Evolutionary conservation across 2,888 invertebrate genomes (phyloP), one percentile per base, ranked within the genome.

Genomic region (Melieria omissa): DNA sequence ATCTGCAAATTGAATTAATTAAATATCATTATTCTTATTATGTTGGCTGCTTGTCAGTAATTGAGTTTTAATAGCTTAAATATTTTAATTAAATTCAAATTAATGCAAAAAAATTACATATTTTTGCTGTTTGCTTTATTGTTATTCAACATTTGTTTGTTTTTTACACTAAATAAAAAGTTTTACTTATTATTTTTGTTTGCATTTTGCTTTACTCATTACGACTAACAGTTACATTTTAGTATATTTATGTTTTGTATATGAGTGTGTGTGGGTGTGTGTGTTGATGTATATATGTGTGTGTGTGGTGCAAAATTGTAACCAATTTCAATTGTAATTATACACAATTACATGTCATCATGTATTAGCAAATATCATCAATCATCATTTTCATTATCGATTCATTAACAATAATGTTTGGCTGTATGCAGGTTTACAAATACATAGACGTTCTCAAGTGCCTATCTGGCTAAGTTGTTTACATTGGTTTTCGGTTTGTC

Each of bases 171-270:
- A 64, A 16, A 12, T 57, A 65, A 65, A 73, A 76, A 75, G 75
- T 75, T 73, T 75, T 74, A 74, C 73, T 75, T 74, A 77, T 72
- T 75, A 74, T 69, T 74, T 70, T 74, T 70, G 73, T 71, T 75
- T 44, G 42, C 44, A 57, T 46, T 57, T 46, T 55, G 46, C 7
- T 54, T 12, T n/a, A 46, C 45, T 29, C 45, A n/a, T 14, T 41
- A 29, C 29, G 29, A 29, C 29, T 29, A 29, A 29, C 29, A 29
- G 29, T 29, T 29, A 29, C 29, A 29, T 29, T 29, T 29, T 41
- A n/a, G 52, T 29, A 5, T 65, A 52, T 55, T 29, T 29, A 29
- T 29, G 29, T 29, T 29, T 29, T 29, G 9, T 55, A 6, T 65
- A 6, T 57, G n/a, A n/a, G 2, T 64, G 52, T 6, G 5, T 52